Evolutionary conservation across 2,113 vertebrate species (phyloP).

Genomic region (Pachycephala philippinensis): DNA sequence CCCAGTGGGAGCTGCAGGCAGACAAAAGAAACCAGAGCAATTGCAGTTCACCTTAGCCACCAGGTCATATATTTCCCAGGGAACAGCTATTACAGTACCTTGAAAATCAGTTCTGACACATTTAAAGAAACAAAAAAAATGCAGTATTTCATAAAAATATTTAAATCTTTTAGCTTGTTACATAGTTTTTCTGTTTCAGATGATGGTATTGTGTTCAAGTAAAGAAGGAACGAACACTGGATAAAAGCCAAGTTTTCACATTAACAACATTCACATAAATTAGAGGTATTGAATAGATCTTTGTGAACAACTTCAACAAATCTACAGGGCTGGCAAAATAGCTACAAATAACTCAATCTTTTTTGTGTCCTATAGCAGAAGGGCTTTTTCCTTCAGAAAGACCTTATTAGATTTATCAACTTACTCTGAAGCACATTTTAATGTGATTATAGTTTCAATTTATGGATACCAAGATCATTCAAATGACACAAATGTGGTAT

Average conservation of each 20-base stretch:
- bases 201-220: not conserved
- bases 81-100: not conserved
- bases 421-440: not conserved
- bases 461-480: not conserved
- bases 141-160: not conserved
- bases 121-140: not conserved
- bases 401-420: not conserved
- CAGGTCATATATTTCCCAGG: not conserved
- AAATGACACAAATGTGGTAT: not conserved
- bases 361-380: not conserved
- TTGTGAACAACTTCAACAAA: not conserved
- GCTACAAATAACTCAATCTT: not conserved
- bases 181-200: not conserved
- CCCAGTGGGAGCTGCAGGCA: not conserved
- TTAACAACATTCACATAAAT: not conserved
- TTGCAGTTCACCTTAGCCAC: not conserved
- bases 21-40: not conserved
- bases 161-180: not conserved
- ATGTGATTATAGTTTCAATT: not conserved
- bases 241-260: not conserved
- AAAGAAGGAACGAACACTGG: not conserved
- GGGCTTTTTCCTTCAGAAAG: not conserved
- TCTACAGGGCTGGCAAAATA: not conserved
- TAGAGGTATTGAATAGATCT: not conserved
- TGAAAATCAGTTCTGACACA: not conserved